Conservation (phyloP, 2,113 vertebrate species). For the Notarius quadriscutis region DNA sequence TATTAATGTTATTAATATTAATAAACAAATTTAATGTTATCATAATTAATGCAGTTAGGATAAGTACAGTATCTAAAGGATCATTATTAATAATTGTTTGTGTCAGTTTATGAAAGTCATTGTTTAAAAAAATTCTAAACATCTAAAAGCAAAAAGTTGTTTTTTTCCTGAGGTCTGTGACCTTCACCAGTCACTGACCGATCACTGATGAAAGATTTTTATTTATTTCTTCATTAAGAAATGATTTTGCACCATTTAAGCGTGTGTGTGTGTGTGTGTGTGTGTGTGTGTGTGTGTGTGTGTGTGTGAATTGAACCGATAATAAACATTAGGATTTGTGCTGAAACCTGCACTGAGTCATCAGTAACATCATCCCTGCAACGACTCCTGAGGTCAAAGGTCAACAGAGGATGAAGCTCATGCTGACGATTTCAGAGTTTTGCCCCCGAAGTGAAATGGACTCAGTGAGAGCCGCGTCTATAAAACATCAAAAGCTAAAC, state of each 20-base stretch:
- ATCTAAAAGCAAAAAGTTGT: no score
- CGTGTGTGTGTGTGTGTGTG: no score
- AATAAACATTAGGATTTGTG: no score
- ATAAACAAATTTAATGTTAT: no score
- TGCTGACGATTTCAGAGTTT: background rate
- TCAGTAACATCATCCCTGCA: slow-evolving; percentile 9
- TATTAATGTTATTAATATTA: no score
- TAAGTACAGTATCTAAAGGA: background rate
- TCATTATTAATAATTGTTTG: background rate
- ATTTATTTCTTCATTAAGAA: background rate
- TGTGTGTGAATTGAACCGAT: no score
- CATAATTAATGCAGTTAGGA: background rate
- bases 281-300: no score
- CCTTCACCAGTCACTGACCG: background rate
- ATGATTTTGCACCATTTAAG: background rate
- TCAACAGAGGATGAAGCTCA: background rate
- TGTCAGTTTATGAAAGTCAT: background rate
- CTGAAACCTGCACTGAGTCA: background rate
- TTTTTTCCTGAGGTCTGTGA: background rate
- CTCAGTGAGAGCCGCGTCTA: background rate
- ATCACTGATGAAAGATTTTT: background rate
- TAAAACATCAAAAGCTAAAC: background rate
- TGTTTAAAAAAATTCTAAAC: background rate
- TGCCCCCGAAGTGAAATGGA: background rate
- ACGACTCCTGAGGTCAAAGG: background rate